Evolutionary conservation across 2,113 vertebrate species (phyloP), one percentile per base, ranked within the genome.

Genomic region (Garra rufa): DNA sequence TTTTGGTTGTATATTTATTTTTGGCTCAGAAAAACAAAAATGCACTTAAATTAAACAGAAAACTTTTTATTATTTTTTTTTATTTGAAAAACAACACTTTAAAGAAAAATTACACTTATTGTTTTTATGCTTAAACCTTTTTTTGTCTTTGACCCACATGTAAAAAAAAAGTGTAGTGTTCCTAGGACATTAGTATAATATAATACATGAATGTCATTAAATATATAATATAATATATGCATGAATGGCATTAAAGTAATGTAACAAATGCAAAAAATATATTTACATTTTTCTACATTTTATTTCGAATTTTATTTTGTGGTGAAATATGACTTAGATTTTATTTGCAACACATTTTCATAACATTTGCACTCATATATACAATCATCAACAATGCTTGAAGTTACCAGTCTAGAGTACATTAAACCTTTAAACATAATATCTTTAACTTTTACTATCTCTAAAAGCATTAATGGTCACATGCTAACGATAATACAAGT

Each of bases 381-480:
- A 19, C 8, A 57, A 24, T 57, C 24, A 57, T 57, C 21, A 59
- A 24, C 10, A 34, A 34, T 34, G 34, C 34, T n/a, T n/a, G n/a
- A n/a, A n/a, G n/a, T n/a, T n/a, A n/a, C n/a, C n/a, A n/a, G n/a
- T n/a, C n/a, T n/a, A n/a, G n/a, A n/a, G n/a, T n/a, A n/a, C n/a
- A n/a, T n/a, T n/a, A n/a, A n/a, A n/a, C n/a, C n/a, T n/a, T n/a
- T 67, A 6, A 41, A 69, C 21, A 10, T 21, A 41, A 69, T 11
- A 4, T 21, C 30, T 69, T 69, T 67, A 9, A 34, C 17, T 69
- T 69, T 21, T 15, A 63, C 10, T 14, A 28, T 38, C 30, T 67
- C 30, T 67, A 41, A 21, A 75, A 9, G 73, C 73, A 75, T 28
- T 75, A 75, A 50, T 9, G 24, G 44, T 75, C 14, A 75, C 14